Percentiles rank a stretch among this genome's conserved stretches.
These are phyloP conservation scores for Anguilla japonica DNA, from an alignment of 2,113 vertebrate species.

Conservation along the genomic window DNA sequence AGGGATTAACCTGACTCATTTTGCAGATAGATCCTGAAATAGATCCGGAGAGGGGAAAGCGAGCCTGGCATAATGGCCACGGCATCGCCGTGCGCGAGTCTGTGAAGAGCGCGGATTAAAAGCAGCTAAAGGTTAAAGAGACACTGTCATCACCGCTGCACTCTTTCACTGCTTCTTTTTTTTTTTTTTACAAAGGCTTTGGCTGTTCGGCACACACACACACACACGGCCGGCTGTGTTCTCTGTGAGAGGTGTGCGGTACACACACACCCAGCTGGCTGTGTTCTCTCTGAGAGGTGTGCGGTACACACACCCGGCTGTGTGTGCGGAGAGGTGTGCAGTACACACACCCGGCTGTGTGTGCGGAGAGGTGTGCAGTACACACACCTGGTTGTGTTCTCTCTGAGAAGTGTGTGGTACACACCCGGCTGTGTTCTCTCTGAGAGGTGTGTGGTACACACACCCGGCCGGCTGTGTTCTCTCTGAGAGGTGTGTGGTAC, in stretches of 20 bases:
- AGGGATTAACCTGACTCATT: background rate
- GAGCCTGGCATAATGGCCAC: background rate
- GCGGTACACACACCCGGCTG: too few relatives aligned
- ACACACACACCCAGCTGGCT: too few relatives aligned
- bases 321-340: too few relatives aligned
- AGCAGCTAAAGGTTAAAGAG: slow-evolving; percentile 6
- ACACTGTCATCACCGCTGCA: slow-evolving; percentile 6
- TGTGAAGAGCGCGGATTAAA: background rate
- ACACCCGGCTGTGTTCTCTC: background rate
- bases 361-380: too few relatives aligned
- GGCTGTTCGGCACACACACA: slow-evolving; percentile 6
- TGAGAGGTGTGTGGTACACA: background rate
- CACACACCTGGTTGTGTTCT: too few relatives aligned
- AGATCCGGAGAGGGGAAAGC: background rate
- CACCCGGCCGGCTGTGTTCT: too few relatives aligned
- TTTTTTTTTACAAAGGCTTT: background rate
- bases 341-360: too few relatives aligned
- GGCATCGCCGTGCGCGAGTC: background rate
- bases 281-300: background rate
- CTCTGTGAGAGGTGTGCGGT: background rate
- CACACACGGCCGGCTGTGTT: background rate
- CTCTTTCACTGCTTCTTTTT: background rate
- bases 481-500: too few relatives aligned
- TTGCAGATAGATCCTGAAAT: background rate
- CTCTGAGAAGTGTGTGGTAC: too few relatives aligned